Evolutionary conservation across 2,113 vertebrate genomes (phyloP).

Genomic region (Octodon degus): DNA sequence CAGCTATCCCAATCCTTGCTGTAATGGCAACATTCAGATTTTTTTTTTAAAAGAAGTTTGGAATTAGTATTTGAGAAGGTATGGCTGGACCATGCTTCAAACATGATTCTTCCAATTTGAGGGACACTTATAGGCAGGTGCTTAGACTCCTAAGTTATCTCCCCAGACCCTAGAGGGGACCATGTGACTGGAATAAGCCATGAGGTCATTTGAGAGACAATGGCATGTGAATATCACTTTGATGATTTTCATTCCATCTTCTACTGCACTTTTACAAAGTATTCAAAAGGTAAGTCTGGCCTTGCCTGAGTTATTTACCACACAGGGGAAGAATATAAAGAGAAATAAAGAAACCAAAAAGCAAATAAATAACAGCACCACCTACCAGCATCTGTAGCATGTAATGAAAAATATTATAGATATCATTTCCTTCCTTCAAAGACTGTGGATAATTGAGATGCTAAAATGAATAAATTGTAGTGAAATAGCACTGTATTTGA

Average conservation of each 20-base stretch:
- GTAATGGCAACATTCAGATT: background rate
- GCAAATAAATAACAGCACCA: background rate
- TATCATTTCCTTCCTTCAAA: background rate
- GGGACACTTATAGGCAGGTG: background rate
- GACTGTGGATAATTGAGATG: background rate
- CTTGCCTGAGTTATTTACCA: slow-evolving; percentile 8
- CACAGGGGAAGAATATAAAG: background rate
- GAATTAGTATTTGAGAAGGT: background rate
- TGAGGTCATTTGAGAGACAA: background rate
- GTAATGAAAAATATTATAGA: background rate
- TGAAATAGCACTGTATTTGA: background rate
- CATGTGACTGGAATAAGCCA: background rate
- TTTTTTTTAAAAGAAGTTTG: background rate
- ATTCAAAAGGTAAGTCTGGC: background rate
- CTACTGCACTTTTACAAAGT: slow-evolving; percentile 15
- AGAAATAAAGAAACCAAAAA: background rate
- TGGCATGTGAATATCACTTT: background rate
- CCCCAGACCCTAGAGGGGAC: background rate
- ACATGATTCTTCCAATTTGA: background rate
- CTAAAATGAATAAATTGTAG: background rate
- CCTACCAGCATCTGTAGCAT: background rate
- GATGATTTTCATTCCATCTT: slow-evolving; percentile 34
- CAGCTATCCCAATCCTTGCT: background rate
- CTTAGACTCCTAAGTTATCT: too few species aligned
- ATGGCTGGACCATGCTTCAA: background rate